phyloP scores from a whole-genome alignment of 35 echinoderm and acorn worm genomes.

The Diadema setosum region DNA sequence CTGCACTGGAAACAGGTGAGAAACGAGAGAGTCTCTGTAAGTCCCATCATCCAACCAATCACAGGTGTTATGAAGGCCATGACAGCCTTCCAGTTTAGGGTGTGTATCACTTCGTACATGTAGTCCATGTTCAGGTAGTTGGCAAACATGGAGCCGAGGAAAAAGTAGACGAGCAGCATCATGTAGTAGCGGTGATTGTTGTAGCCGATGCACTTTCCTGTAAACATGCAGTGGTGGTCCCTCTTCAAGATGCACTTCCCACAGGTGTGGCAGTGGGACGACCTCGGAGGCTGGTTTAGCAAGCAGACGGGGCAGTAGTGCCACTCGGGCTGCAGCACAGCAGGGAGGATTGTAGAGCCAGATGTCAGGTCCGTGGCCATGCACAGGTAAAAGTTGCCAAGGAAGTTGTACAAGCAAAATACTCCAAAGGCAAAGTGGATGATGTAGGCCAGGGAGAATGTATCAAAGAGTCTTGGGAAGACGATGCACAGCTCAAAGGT shows the following conservation, averaged over 20 bases:
- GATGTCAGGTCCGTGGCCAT: slow-evolving; percentile 68
- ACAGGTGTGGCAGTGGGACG: slow-evolving; percentile 79
- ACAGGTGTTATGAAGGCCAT: slow-evolving; percentile 65
- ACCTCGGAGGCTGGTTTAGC: slow-evolving; percentile 77
- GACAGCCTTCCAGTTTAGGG: slow-evolving; percentile 36
- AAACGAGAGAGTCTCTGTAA: slow-evolving; percentile 66
- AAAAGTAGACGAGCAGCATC: slow-evolving; percentile 68
- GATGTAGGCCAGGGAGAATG: slow-evolving; percentile 12
- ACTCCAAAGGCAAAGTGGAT: slow-evolving; percentile 63
- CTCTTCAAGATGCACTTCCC: slow-evolving; percentile 70
- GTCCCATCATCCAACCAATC: slow-evolving; percentile 71
- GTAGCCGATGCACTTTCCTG: slow-evolving; percentile 83
- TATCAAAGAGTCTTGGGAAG: slow-evolving; percentile 51
- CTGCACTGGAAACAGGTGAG: slow-evolving; percentile 83
- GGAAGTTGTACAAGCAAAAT: slow-evolving; percentile 66
- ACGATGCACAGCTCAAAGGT: slow-evolving; percentile 81
- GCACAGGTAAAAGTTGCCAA: slow-evolving; percentile 70
- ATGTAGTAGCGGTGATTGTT: slow-evolving; percentile 88
- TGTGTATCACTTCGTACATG: slow-evolving; percentile 41
- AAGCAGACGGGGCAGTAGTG: slow-evolving; percentile 66
- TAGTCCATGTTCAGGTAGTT: slow-evolving; percentile 97
- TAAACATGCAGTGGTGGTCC: slow-evolving; percentile 93
- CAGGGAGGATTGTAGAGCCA: slow-evolving; percentile 64
- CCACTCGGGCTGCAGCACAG: slow-evolving; percentile 81
- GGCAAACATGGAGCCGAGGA: slow-evolving; percentile 63